These are phyloP conservation scores for Drosophila setifemur DNA, from an alignment of 1,140 invertebrate genomes.

Conservation along the genomic window DNA sequence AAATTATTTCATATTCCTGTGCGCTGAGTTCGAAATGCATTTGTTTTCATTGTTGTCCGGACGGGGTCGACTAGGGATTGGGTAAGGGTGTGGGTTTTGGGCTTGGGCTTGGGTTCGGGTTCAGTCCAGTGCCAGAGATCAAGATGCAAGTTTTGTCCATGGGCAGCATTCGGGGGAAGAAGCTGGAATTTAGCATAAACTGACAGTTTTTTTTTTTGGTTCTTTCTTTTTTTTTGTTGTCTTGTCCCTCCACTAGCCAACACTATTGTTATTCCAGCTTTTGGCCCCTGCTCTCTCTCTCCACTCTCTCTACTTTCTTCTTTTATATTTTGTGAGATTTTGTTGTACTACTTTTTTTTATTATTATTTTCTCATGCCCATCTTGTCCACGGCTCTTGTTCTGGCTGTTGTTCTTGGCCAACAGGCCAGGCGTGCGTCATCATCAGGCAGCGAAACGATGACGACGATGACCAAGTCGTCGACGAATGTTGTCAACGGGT, in stretches of 20 bases:
- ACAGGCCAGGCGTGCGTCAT: slow-evolving; percentile 27
- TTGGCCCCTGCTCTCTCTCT: slow-evolving; percentile 2
- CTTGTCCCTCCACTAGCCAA: neutral
- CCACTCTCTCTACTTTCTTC: neutral
- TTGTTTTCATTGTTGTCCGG: slow-evolving; percentile 63
- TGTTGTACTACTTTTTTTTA: no score
- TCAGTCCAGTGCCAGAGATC: no score
- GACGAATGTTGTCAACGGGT: slow-evolving; percentile 16
- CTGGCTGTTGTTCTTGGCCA: neutral
- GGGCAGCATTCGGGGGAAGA: slow-evolving; percentile 2
- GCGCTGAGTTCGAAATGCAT: slow-evolving; percentile 56
- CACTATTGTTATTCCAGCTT: neutral
- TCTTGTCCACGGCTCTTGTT: neutral
- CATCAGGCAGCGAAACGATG: slow-evolving; percentile 1
- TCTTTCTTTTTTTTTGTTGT: neutral
- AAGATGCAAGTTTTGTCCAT: no score
- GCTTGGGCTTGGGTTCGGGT: no score
- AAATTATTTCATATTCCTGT: slow-evolving; percentile 69
- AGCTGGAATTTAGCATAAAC: slow-evolving; percentile 35
- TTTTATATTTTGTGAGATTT: no score
- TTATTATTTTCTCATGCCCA: no score
- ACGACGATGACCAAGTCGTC: neutral
- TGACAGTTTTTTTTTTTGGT: slow-evolving; percentile 29
- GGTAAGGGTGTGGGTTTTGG: no score
- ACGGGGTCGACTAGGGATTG: no score